Base-by-base conservation (phyloP, 2,113 vertebrate species). In the Antigone vipio region DNA sequence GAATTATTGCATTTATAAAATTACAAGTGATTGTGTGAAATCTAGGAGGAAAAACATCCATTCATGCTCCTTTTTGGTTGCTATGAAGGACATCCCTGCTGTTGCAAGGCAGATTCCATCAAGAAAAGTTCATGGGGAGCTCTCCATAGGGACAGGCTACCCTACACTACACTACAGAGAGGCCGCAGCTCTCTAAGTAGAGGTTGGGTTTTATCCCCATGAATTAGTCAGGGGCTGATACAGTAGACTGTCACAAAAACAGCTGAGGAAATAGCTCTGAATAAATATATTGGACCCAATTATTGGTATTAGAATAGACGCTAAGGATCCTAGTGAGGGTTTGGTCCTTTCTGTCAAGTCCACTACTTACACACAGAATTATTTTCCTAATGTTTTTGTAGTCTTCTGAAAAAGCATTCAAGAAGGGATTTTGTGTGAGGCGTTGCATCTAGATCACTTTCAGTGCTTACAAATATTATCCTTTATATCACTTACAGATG, bases 361-460 rank as follows among this genome's bases (percentile, higher is more conserved):
- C 11, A 14, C 6, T 19, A 6, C 18, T 75, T 63, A 34, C 47
- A 59, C 40, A 75, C 1, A 42, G 53, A 68, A 68, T 50, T 71
- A 59, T 38, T 76, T 59, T 73, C 32, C 15, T 44, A 20, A 19
- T 0, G 0, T 1, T 52, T 63, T 47, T 38, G 3, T 21, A 5
- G 4, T 42, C 7, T 35, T 52, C 23, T 5, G 7, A n/a, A 63
- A 71, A 53, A 59, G 10, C 11, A 26, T 24, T 90, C 49, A 68
- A 15, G 24, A 45, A 24, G 2, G 4, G 5, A 47, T 53, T 84
- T 77, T 74, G 3, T 59, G 40, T 44, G 62, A 47, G 9, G 5
- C 4, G 47, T 56, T 0, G 0, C 4, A 6, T 23, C 5, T 38
- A 78, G 19, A 58, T 38, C 15, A 15, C 45, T 59, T 58, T 84